These are phyloP conservation scores for Dicentrarchus labrax DNA, from an alignment of 2,113 vertebrate genomes.

Conservation along the genomic window DNA sequence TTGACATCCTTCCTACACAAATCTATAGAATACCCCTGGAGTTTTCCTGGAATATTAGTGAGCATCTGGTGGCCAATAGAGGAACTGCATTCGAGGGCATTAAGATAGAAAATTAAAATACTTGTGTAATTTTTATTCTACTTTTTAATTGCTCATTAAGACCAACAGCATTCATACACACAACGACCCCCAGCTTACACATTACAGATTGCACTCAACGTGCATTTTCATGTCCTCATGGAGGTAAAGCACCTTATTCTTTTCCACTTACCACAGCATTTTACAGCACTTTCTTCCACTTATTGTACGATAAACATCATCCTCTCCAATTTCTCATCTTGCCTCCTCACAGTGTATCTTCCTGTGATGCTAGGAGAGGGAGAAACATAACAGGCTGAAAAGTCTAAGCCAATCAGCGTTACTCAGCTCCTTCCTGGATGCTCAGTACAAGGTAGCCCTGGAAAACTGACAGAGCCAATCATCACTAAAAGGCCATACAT, in stretches of 20 bases:
- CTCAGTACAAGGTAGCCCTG: conserved; percentile 42
- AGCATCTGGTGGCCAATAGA: conserved; percentile 24
- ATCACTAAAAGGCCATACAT: conserved; percentile 22
- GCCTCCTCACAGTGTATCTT: conserved; percentile 14
- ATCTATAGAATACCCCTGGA: background rate
- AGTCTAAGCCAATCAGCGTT: conserved; percentile 59
- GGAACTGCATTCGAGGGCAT: conserved; percentile 7
- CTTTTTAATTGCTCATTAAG: background rate
- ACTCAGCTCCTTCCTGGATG: conserved; percentile 30
- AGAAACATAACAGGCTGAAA: conserved; percentile 40
- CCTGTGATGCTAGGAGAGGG: background rate
- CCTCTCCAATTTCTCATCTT: conserved; percentile 4
- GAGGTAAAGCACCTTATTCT: conserved; percentile 10
- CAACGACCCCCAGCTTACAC: background rate
- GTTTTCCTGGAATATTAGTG: background rate
- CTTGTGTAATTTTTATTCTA: background rate
- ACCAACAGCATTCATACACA: background rate
- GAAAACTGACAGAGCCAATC: conserved; percentile 65
- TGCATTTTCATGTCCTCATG: background rate
- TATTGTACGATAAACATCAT: conserved; percentile 12
- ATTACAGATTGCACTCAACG: background rate
- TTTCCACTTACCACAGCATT: conserved; percentile 9
- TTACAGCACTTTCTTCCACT: conserved; percentile 5
- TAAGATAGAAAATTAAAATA: background rate
- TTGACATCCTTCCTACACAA: conserved; percentile 3